Evolutionary conservation across 2,113 vertebrate species (phyloP).

Genomic region (Plecturocebus donacophilus): DNA sequence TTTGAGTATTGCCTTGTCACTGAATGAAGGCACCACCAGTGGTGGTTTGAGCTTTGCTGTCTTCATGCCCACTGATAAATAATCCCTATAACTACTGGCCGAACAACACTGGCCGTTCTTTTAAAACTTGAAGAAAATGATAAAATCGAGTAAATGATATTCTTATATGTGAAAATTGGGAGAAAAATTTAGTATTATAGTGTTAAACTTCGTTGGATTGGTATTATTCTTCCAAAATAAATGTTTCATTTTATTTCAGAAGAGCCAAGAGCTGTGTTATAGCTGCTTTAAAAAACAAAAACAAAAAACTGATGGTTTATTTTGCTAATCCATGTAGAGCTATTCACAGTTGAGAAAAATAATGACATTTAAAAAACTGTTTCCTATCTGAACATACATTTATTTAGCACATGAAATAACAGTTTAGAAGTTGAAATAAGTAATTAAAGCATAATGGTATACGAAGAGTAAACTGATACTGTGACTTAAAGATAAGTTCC

Average conservation of each 20-base stretch:
- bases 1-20: not conserved
- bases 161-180: not conserved
- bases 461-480: not conserved
- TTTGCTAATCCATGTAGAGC: not conserved
- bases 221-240: not conserved
- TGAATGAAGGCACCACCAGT: not conserved
- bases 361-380: not conserved
- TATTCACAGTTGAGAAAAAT: slow-evolving; percentile 15
- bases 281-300: not conserved
- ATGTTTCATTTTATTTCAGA: slow-evolving; percentile 8
- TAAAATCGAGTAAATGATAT: not conserved
- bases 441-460: not conserved
- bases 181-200: not conserved
- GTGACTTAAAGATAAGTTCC: not conserved
- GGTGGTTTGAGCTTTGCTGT: not conserved
- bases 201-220: not conserved
- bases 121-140: not conserved
- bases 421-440: not conserved
- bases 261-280: not conserved
- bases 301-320: not conserved
- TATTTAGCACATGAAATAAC: not conserved
- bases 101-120: not conserved
- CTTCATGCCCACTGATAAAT: not conserved
- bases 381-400: not conserved
- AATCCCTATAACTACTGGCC: not conserved